Evolutionary conservation across 2,888 invertebrate species (phyloP).

Genomic region (Acanthoscelides obtectus): DNA sequence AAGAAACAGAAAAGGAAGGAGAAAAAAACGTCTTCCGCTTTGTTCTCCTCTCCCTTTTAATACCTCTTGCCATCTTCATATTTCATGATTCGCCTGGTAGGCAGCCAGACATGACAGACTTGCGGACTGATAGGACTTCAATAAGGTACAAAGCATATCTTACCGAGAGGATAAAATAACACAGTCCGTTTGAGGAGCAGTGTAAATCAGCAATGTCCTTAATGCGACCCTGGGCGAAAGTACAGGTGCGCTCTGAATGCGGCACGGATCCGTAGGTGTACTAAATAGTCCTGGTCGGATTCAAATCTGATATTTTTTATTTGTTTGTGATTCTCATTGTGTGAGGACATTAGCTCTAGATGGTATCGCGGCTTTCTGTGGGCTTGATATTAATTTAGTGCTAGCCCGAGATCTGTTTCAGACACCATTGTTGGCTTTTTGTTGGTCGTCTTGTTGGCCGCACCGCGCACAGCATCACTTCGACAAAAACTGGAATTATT

Average conservation of each 20-base stretch:
- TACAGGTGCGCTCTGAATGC: conserved; percentile 38
- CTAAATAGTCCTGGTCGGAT: conserved; percentile 47
- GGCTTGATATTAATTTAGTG: conserved; percentile 46
- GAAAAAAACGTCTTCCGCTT: too few relatives aligned
- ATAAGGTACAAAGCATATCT: too few relatives aligned
- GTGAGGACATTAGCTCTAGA: conserved; percentile 47
- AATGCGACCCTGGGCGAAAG: conserved; percentile 18
- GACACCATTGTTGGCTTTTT: conserved; percentile 25
- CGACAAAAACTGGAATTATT: background rate
- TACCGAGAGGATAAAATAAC: too few relatives aligned
- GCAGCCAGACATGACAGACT: too few relatives aligned
- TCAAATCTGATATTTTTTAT: conserved; percentile 45
- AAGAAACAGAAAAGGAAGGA: too few relatives aligned
- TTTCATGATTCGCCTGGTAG: too few relatives aligned
- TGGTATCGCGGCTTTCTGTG: conserved; percentile 40
- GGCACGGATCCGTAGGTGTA: conserved; percentile 45
- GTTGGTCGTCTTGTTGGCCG: background rate
- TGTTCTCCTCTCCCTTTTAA: too few relatives aligned
- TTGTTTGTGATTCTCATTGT: conserved; percentile 46
- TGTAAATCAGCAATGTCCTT: too few relatives aligned
- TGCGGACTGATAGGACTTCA: too few relatives aligned
- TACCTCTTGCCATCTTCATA: too few relatives aligned
- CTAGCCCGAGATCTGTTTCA: conserved; percentile 38
- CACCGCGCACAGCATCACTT: background rate
- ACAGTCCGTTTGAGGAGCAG: too few relatives aligned